Conservation (phyloP, 2,888 invertebrate species). For the Cheilosia scutellata region DNA sequence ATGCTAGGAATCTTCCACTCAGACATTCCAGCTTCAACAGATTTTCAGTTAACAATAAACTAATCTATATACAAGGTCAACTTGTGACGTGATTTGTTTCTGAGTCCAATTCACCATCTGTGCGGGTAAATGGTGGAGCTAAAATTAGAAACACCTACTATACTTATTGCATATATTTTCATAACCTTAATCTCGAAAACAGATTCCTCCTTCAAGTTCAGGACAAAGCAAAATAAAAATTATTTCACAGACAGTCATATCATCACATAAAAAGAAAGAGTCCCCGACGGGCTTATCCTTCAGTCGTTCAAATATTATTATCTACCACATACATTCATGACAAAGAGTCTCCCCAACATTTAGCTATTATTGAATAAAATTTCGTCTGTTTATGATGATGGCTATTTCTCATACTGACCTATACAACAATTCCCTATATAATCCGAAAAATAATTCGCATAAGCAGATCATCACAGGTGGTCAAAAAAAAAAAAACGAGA, state of each 20-base stretch:
- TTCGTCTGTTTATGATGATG: slow-evolving; percentile 25
- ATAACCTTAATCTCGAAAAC: background rate
- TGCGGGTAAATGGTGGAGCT: too few relatives aligned
- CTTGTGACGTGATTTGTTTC: too few relatives aligned
- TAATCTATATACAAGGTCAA: too few relatives aligned
- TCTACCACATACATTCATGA: background rate
- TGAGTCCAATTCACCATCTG: too few relatives aligned
- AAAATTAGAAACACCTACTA: too few relatives aligned
- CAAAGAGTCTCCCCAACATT: slow-evolving; percentile 2
- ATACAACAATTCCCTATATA: background rate
- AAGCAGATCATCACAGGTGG: slow-evolving; percentile 13
- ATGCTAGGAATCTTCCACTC: too few relatives aligned
- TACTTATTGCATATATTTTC: background rate
- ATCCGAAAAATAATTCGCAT: slow-evolving; percentile 18
- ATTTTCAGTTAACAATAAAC: too few relatives aligned
- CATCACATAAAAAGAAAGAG: slow-evolving; percentile 6
- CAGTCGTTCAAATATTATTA: background rate
- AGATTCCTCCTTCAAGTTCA: slow-evolving; percentile 1
- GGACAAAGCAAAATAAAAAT: background rate
- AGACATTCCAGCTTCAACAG: too few relatives aligned
- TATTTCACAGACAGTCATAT: slow-evolving; percentile 10
- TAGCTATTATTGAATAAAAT: slow-evolving; percentile 27
- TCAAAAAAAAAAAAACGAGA: slow-evolving; percentile 1
- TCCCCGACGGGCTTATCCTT: slow-evolving; percentile 10
- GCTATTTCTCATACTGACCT: slow-evolving; percentile 30